Conservation (phyloP, 2,888 invertebrate genomes). For the Tetropium fuscum region DNA sequence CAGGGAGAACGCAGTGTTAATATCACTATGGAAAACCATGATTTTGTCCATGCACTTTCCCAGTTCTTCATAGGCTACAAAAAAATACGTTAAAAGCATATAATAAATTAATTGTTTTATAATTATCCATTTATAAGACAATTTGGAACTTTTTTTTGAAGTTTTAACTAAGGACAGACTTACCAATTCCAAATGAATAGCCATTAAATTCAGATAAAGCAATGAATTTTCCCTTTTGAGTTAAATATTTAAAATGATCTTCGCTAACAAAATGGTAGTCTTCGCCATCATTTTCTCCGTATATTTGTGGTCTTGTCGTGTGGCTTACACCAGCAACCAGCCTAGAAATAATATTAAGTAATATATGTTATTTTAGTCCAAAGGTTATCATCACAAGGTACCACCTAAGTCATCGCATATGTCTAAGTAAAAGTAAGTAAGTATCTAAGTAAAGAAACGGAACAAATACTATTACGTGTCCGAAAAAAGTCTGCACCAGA, state of each 20-base stretch:
- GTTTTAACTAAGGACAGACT: too few relatives aligned
- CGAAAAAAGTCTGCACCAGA: too few relatives aligned
- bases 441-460: too few relatives aligned
- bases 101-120: too few relatives aligned
- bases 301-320: conserved; percentile 59
- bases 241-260: conserved; percentile 61
- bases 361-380: too few relatives aligned
- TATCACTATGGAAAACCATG: conserved; percentile 62
- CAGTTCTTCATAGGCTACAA: conserved; percentile 60
- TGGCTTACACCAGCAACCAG: conserved; percentile 57
- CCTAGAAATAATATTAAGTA: conserved; percentile 34
- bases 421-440: too few relatives aligned
- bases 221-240: conserved; percentile 63
- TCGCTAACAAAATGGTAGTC: conserved; percentile 58
- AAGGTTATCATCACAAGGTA: too few relatives aligned
- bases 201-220: conserved; percentile 63
- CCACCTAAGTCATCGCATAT: too few relatives aligned
- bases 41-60: conserved; percentile 54
- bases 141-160: too few relatives aligned
- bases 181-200: conserved; percentile 64
- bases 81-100: too few relatives aligned
- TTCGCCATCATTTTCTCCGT: conserved; percentile 53
- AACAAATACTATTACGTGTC: too few relatives aligned
- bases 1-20: conserved; percentile 61
- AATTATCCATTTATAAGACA: too few relatives aligned